These are phyloP conservation scores for Sycophila texana DNA, from an alignment of 2,888 invertebrate species.

Conservation along the genomic window DNA sequence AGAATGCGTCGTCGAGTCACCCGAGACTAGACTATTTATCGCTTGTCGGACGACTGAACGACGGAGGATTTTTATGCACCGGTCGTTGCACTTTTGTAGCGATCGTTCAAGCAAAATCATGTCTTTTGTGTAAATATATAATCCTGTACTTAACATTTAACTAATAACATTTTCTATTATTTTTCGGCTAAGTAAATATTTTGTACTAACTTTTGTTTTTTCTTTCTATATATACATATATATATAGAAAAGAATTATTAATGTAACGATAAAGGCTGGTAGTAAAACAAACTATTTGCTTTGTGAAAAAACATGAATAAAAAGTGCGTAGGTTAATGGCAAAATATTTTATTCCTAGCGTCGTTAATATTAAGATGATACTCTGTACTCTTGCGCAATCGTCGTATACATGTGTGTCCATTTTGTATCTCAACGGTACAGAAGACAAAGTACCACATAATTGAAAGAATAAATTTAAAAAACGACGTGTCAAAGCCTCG, in stretches of 20 bases:
- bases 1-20: slow-evolving; percentile 1
- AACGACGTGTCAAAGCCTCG: slow-evolving; percentile 40
- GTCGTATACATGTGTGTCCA: slow-evolving; percentile 28
- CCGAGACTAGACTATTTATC: slow-evolving; percentile 1
- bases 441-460: slow-evolving; percentile 14
- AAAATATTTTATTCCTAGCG: slow-evolving; percentile 51
- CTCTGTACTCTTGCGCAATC: slow-evolving; percentile 42
- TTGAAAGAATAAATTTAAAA: slow-evolving; percentile 24
- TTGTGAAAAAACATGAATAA: slow-evolving; percentile 14
- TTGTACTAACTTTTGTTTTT: slow-evolving; percentile 46
- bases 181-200: slow-evolving; percentile 48
- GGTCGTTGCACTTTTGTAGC: slow-evolving; percentile 49
- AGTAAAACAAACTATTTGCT: slow-evolving; percentile 27
- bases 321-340: slow-evolving; percentile 43
- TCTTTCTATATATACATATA: slow-evolving; percentile 31
- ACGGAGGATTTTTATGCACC: slow-evolving; percentile 29
- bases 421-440: slow-evolving; percentile 26
- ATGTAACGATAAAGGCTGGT: slow-evolving; percentile 25
- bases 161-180: slow-evolving; percentile 37
- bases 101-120: slow-evolving; percentile 46
- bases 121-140: slow-evolving; percentile 58
- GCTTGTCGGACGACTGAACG: neutral
- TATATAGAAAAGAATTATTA: slow-evolving; percentile 38
- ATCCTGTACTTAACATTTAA: slow-evolving; percentile 54
- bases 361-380: slow-evolving; percentile 47